Percentiles rank a stretch among this genome's conserved stretches.
Conservation (phyloP, 92 coral and sea anemone genomes). For the Pocillopora meandrina region DNA sequence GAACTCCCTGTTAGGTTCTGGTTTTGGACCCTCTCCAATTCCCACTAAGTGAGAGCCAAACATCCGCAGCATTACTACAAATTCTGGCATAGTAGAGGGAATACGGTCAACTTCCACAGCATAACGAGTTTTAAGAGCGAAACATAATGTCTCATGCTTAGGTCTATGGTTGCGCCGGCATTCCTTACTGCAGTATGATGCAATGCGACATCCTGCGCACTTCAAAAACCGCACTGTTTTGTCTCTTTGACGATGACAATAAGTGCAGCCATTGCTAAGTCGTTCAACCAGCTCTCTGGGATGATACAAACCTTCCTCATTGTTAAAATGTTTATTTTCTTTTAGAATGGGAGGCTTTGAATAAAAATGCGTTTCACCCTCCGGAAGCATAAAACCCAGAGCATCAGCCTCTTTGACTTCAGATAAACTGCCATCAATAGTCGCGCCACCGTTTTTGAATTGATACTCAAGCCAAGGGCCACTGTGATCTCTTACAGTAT, state of each 20-base stretch:
- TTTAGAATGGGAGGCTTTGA: constrained; percentile 32
- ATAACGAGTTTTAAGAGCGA: constrained; percentile 34
- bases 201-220: constrained; percentile 51
- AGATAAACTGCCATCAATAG: background rate
- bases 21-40: too few relatives aligned
- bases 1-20: too few relatives aligned
- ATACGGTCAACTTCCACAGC: constrained; percentile 43
- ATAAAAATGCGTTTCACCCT: constrained; percentile 11
- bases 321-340: constrained; percentile 37
- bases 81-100: background rate
- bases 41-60: too few relatives aligned
- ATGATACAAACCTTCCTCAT: constrained; percentile 36
- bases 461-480: constrained; percentile 30
- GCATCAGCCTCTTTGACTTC: background rate
- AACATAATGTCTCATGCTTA: constrained; percentile 2
- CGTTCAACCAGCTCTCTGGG: constrained; percentile 39
- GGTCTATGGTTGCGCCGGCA: constrained; percentile 50
- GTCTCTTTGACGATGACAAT: background rate
- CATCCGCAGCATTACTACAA: too few relatives aligned
- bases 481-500: constrained; percentile 37
- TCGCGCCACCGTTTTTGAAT: too few relatives aligned
- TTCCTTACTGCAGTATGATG: constrained; percentile 55
- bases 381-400: background rate
- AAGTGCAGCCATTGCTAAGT: background rate
- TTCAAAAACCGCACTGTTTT: background rate